Conservation (phyloP, 2,113 vertebrate species). For the Microcebus griseorufus region DNA sequence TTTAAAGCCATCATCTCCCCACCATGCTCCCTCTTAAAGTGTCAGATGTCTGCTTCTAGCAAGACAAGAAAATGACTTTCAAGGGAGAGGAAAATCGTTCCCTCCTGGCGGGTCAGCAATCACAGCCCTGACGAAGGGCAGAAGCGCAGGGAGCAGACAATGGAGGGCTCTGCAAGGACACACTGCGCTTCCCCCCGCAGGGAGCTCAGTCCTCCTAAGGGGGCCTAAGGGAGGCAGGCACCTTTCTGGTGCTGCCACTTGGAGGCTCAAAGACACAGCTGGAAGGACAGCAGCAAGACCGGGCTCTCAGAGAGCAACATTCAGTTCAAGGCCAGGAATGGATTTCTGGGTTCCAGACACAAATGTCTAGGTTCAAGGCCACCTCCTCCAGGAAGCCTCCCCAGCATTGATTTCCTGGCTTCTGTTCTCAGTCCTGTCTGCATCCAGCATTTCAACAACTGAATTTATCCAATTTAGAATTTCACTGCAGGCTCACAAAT, state of each 20-base stretch:
- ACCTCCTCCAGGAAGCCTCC: slow-evolving; percentile 32
- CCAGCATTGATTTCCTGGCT: neutral
- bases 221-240: neutral
- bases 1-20: slow-evolving; percentile 78
- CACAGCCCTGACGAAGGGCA: slow-evolving; percentile 44
- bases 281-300: neutral
- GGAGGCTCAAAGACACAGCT: neutral
- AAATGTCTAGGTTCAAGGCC: neutral
- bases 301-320: neutral
- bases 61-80: slow-evolving; percentile 82
- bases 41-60: slow-evolving; percentile 77
- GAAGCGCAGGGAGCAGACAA: slow-evolving; percentile 58
- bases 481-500: neutral
- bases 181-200: neutral
- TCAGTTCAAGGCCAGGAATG: neutral
- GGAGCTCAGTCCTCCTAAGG: slow-evolving; percentile 49
- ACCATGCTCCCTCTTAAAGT: slow-evolving; percentile 71
- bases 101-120: slow-evolving; percentile 53
- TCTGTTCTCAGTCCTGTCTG: neutral
- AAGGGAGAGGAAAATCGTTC: slow-evolving; percentile 80
- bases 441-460: neutral
- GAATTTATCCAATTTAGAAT: neutral
- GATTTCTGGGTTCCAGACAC: neutral
- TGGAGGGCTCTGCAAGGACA: neutral
- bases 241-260: neutral